phyloP scores from a whole-genome alignment of 2,888 invertebrate genomes.

The Brenthis ino region DNA sequence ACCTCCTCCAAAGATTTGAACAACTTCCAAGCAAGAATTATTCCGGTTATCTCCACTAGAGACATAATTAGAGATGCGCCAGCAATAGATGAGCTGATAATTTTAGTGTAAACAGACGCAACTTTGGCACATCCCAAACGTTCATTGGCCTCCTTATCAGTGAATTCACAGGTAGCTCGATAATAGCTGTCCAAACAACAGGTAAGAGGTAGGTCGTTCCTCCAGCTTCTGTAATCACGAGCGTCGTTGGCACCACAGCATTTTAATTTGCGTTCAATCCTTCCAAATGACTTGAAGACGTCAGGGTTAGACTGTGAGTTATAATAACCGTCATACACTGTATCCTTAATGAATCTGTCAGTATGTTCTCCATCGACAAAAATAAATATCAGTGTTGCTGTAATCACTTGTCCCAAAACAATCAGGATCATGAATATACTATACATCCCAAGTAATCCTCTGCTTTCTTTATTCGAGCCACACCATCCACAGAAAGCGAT shows the following conservation, averaged over 20 bases:
- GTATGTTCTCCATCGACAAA: constrained; percentile 76
- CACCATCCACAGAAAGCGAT: constrained; percentile 75
- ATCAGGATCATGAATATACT: constrained; percentile 67
- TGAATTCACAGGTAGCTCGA: constrained; percentile 72
- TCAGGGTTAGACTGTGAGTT: constrained; percentile 74
- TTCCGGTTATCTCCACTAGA: constrained; percentile 65
- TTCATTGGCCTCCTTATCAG: constrained; percentile 77
- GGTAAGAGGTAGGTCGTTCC: constrained; percentile 71
- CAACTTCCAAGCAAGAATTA: constrained; percentile 69
- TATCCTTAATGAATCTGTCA: constrained; percentile 73
- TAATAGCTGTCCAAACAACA: constrained; percentile 75
- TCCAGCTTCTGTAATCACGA: constrained; percentile 73
- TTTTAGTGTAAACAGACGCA: constrained; percentile 76
- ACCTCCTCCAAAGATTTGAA: constrained; percentile 71
- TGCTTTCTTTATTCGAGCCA: constrained; percentile 67
- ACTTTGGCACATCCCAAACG: constrained; percentile 77
- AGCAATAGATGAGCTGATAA: constrained; percentile 73
- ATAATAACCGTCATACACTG: constrained; percentile 77
- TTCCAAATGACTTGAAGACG: constrained; percentile 67
- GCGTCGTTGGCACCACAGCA: constrained; percentile 79
- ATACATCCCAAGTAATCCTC: constrained; percentile 70
- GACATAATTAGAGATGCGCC: constrained; percentile 70
- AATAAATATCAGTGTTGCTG: constrained; percentile 72
- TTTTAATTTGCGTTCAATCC: constrained; percentile 69
- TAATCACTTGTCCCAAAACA: constrained; percentile 64